Evolutionary conservation across 2,797 vertebrate genomes (phyloP).

Genomic region (Petrocephalus sullivani): DNA sequence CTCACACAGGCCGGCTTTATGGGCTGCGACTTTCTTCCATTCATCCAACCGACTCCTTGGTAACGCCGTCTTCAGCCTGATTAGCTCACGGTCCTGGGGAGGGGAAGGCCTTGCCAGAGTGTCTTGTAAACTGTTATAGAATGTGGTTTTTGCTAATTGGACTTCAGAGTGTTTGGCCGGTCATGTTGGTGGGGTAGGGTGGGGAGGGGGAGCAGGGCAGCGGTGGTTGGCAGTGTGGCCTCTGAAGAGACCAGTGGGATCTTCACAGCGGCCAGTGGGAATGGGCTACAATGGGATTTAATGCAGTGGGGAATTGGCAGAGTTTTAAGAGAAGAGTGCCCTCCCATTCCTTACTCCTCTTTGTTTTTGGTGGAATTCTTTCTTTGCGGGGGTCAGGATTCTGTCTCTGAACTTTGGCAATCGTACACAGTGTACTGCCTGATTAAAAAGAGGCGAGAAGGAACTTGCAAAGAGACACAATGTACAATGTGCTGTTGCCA

Average conservation of each 20-base stretch:
- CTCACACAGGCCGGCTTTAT: conserved; percentile 23
- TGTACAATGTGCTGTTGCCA: neutral
- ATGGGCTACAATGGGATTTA: conserved; percentile 18
- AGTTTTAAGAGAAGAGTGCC: conserved; percentile 25
- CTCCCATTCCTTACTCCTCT: conserved; percentile 21
- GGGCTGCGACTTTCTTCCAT: conserved; percentile 25
- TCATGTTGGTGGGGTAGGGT: neutral
- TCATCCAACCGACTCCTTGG: conserved; percentile 27
- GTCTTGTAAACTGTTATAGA: conserved; percentile 32
- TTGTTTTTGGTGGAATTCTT: conserved; percentile 46
- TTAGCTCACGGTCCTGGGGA: conserved; percentile 23
- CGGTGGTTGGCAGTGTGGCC: neutral
- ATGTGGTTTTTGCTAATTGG: conserved; percentile 30
- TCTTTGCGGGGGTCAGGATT: conserved; percentile 33
- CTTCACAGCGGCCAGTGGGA: conserved; percentile 7
- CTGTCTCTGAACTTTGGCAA: conserved; percentile 20
- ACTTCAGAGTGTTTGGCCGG: conserved; percentile 20
- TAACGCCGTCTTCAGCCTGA: conserved; percentile 26
- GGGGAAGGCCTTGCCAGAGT: conserved; percentile 20
- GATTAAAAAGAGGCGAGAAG: neutral
- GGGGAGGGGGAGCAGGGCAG: neutral
- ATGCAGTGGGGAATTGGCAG: conserved; percentile 22
- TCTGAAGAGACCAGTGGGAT: neutral
- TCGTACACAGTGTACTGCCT: neutral
- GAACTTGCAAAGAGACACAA: neutral